Conservation (phyloP, 2,113 vertebrate genomes). For the Bolborhynchus lineola region DNA sequence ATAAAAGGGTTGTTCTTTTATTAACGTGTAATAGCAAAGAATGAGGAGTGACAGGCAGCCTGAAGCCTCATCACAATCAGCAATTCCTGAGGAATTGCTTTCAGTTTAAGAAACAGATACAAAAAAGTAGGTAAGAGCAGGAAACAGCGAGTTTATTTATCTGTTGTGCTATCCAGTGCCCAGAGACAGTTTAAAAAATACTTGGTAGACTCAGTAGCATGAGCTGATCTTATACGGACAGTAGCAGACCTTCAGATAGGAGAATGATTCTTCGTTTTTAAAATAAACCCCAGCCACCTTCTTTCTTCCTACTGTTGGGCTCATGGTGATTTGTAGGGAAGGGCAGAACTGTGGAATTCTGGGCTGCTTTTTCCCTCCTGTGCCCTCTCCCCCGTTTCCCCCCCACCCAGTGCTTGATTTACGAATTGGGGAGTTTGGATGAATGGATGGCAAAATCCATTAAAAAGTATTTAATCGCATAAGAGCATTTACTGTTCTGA, state of each 20-base stretch:
- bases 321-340: neutral
- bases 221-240: neutral
- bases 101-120: neutral
- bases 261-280: neutral
- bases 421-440: neutral
- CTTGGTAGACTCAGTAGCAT: neutral
- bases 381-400: neutral
- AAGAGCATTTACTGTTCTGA: neutral
- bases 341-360: neutral
- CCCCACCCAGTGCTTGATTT: accelerated
- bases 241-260: neutral
- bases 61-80: neutral
- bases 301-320: neutral
- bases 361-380: neutral
- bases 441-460: neutral
- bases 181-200: neutral
- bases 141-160: neutral
- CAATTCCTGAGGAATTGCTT: neutral
- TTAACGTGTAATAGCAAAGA: neutral
- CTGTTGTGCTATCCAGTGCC: neutral
- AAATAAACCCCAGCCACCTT: neutral
- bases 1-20: neutral
- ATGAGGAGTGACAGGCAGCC: neutral
- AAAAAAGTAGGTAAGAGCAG: neutral
- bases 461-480: neutral